These are phyloP conservation scores for Ormia ochracea DNA, from an alignment of 2,888 invertebrate genomes.

Conservation along the genomic window DNA sequence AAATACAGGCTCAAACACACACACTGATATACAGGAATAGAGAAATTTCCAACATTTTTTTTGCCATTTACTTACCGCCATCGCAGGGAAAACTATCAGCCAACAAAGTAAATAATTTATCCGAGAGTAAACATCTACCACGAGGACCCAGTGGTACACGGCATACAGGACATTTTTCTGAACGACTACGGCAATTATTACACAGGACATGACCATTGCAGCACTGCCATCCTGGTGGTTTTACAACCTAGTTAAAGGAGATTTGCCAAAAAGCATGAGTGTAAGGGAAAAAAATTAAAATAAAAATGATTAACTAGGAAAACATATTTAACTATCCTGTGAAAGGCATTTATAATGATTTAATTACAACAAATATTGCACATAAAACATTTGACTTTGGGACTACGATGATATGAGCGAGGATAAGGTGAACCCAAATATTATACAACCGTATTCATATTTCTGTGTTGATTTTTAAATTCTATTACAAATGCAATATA, in stretches of 20 bases:
- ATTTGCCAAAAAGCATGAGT: conserved; percentile 19
- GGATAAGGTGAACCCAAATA: no score
- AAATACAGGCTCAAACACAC: background rate
- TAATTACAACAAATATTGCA: no score
- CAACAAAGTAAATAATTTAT: conserved; percentile 77
- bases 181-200: conserved; percentile 77
- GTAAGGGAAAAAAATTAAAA: conserved; percentile 37
- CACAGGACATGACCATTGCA: conserved; percentile 78
- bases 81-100: conserved; percentile 76
- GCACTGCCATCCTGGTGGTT: conserved; percentile 78
- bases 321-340: background rate
- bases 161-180: conserved; percentile 77
- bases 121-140: conserved; percentile 77
- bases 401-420: no score
- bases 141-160: conserved; percentile 77
- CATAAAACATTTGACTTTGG: no score
- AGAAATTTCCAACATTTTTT: background rate
- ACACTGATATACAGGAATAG: background rate
- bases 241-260: conserved; percentile 70
- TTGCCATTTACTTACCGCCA: conserved; percentile 70
- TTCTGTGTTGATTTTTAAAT: no score
- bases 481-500: no score
- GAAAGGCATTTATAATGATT: no score
- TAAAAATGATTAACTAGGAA: background rate
- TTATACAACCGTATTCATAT: no score